These are phyloP conservation scores for Acanthosepion pharaonis DNA, from an alignment of 2,888 invertebrate genomes.

Conservation along the genomic window DNA sequence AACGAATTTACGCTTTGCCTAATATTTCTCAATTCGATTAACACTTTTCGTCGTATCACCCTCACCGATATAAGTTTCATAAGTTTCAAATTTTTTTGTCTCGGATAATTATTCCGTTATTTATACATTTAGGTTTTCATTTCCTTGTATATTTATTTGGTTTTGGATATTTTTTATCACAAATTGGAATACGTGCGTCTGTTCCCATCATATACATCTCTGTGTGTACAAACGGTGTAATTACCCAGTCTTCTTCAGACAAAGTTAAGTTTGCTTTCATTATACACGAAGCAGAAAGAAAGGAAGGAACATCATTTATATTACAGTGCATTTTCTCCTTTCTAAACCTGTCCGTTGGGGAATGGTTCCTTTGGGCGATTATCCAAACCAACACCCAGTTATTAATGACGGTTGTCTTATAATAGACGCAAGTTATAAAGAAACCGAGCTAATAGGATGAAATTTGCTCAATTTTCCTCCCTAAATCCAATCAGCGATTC, in stretches of 20 bases:
- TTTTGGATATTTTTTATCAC: not conserved
- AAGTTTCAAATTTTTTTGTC: no score
- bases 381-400: not conserved
- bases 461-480: not conserved
- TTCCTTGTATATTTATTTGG: not conserved
- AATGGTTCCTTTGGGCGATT: not conserved
- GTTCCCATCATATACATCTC: no score
- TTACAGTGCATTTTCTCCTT: not conserved
- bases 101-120: no score
- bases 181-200: not conserved
- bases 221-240: not conserved
- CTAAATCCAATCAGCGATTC: not conserved
- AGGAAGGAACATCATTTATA: not conserved
- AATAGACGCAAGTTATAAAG: constrained; percentile 33
- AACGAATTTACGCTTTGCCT: no score
- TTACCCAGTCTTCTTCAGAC: not conserved
- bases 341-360: not conserved
- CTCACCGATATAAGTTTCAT: no score
- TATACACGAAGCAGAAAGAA: not conserved
- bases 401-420: constrained; percentile 33
- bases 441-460: constrained; percentile 3
- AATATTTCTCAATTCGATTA: no score
- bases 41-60: no score
- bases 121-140: not conserved
- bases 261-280: not conserved